These are phyloP conservation scores for Drosophila ambigua DNA, from an alignment of 1,140 invertebrate genomes.

Conservation along the genomic window DNA sequence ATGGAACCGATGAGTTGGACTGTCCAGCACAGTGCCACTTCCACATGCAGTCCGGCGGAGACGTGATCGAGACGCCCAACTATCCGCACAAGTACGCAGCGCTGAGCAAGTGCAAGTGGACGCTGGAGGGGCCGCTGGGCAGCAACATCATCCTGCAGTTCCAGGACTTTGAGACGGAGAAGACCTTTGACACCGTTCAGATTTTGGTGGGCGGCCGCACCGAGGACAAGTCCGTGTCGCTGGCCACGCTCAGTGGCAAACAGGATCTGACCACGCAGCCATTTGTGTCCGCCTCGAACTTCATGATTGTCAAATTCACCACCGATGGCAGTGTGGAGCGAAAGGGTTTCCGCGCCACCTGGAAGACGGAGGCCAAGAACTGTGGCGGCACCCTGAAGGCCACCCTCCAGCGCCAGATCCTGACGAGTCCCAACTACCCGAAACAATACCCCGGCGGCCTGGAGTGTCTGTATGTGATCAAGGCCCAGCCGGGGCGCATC, in stretches of 20 bases:
- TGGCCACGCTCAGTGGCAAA: slow-evolving; percentile 96
- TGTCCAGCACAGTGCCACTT: slow-evolving; percentile 94
- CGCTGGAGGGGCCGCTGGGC: slow-evolving; percentile 97
- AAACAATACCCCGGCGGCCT: slow-evolving; percentile 96
- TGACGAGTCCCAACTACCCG: slow-evolving; percentile 96
- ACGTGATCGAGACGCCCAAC: slow-evolving; percentile 96
- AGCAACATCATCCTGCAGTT: slow-evolving; percentile 97
- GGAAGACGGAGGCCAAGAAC: slow-evolving; percentile 96
- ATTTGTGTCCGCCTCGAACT: slow-evolving; percentile 97
- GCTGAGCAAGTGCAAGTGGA: slow-evolving; percentile 98
- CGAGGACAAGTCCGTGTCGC: slow-evolving; percentile 95
- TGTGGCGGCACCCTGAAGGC: slow-evolving; percentile 94
- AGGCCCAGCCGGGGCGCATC: slow-evolving; percentile 93
- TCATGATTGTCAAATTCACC: slow-evolving; percentile 99
- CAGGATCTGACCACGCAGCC: slow-evolving; percentile 92
- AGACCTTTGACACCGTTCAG: slow-evolving; percentile 97
- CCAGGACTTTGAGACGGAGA: slow-evolving; percentile 98
- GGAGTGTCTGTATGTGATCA: slow-evolving; percentile 96
- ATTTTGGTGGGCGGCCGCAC: slow-evolving; percentile 97
- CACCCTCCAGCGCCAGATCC: slow-evolving; percentile 91
- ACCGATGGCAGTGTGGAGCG: slow-evolving; percentile 96
- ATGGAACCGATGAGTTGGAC: slow-evolving; percentile 95
- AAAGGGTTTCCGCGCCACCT: slow-evolving; percentile 96
- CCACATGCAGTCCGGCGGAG: slow-evolving; percentile 96
- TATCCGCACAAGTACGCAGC: slow-evolving; percentile 96